Percentiles rank a stretch among this genome's conserved stretches.
Evolutionary conservation across 2,113 vertebrate genomes (phyloP).

Genomic region (Prietella phreatophila): DNA sequence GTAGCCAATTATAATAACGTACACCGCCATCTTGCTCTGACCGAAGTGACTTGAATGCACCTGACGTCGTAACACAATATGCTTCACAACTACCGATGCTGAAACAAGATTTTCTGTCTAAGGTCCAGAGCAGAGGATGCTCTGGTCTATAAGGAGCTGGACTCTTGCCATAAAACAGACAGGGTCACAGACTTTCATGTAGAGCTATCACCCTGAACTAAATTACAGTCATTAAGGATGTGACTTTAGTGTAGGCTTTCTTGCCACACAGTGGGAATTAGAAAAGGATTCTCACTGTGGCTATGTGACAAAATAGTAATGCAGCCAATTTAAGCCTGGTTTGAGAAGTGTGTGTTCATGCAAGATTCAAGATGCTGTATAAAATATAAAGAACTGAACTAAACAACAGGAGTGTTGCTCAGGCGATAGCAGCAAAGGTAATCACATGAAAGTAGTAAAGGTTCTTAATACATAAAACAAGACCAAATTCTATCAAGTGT

Average conservation of each 20-base stretch:
- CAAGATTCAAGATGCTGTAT: neutral
- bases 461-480: neutral
- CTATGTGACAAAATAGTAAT: slow-evolving; percentile 37
- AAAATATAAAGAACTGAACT: neutral
- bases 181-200: slow-evolving; percentile 26
- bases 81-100: neutral
- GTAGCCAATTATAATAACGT: too few species aligned
- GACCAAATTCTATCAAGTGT: neutral
- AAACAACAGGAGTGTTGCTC: neutral
- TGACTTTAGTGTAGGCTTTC: slow-evolving; percentile 17
- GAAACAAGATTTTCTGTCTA: neutral
- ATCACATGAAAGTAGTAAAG: neutral
- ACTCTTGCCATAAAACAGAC: neutral
- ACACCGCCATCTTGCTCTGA: too few species aligned
- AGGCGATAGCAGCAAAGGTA: neutral
- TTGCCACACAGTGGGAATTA: slow-evolving; percentile 25
- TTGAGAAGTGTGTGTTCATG: slow-evolving; percentile 14
- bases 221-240: slow-evolving; percentile 31
- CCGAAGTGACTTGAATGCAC: too few species aligned
- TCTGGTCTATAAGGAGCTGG: slow-evolving; percentile 19
- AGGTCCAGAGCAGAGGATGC: slow-evolving; percentile 3
- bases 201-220: slow-evolving; percentile 21
- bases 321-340: slow-evolving; percentile 32
- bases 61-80: neutral
- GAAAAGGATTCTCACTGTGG: slow-evolving; percentile 15